Evolutionary conservation across 2,888 invertebrate species (phyloP).

Genomic region (Pandemis cinnamomeana): DNA sequence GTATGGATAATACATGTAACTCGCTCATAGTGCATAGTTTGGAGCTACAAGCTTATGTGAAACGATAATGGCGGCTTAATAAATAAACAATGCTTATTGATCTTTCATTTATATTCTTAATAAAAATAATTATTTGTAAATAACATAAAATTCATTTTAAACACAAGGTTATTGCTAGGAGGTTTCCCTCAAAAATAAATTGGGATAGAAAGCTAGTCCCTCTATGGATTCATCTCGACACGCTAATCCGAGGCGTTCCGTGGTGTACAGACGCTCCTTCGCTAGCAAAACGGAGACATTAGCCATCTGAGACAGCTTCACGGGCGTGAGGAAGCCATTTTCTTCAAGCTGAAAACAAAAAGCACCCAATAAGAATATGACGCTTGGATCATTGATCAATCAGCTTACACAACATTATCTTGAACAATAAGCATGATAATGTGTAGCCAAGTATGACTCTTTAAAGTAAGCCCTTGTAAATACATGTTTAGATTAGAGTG

Average conservation of each 20-base stretch:
- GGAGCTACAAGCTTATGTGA: constrained; percentile 63
- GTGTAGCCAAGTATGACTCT: too few relatives aligned
- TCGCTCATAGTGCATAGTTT: constrained; percentile 28
- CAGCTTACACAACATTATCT: too few relatives aligned
- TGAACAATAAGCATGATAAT: too few relatives aligned
- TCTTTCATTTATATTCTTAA: constrained; percentile 36
- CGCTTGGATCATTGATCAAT: too few relatives aligned
- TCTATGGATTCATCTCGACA: constrained; percentile 98
- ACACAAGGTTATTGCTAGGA: constrained; percentile 49
- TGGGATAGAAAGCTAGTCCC: constrained; percentile 97
- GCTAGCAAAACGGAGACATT: constrained; percentile 95
- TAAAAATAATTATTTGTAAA: constrained; percentile 35
- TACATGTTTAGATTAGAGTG: too few relatives aligned
- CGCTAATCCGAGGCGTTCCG: constrained; percentile 93
- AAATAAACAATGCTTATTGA: constrained; percentile 35
- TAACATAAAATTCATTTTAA: constrained; percentile 19
- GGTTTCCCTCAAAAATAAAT: constrained; percentile 88
- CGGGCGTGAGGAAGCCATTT: constrained; percentile 90
- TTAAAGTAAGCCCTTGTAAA: too few relatives aligned
- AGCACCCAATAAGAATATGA: not conserved
- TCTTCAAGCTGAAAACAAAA: constrained; percentile 84
- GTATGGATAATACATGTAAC: constrained; percentile 21
- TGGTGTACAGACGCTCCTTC: constrained; percentile 93
- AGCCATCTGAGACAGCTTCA: constrained; percentile 92
- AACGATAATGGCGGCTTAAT: constrained; percentile 43